phyloP scores from a whole-genome alignment of 37 sponge, comb jelly and placozoan species.

The Cladorhizidae sp. region DNA sequence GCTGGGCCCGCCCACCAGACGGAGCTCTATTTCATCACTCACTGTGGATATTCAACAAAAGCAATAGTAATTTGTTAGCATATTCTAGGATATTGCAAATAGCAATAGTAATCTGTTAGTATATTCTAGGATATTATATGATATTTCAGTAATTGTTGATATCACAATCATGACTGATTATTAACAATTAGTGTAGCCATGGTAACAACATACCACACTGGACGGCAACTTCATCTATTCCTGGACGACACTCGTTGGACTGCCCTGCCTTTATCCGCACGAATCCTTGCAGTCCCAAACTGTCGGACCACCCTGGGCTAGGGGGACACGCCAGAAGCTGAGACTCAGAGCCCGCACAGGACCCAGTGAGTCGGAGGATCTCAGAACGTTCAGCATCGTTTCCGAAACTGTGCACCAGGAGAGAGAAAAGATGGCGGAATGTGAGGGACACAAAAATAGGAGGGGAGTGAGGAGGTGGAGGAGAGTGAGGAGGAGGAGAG shows the following conservation, averaged over 20 bases:
- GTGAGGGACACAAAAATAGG: no score
- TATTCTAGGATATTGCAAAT: no score
- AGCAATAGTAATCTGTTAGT: no score
- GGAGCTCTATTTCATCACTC: not conserved
- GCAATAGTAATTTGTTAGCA: no score
- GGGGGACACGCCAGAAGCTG: slow-evolving; percentile 19
- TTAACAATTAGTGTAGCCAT: no score
- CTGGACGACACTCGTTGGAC: slow-evolving; percentile 2
- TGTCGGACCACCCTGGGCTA: not conserved
- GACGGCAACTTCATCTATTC: slow-evolving; percentile 29
- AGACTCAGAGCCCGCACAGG: slow-evolving; percentile 33
- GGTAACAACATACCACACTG: slow-evolving; percentile 38
- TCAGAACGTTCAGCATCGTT: not conserved
- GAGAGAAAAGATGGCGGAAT: not conserved
- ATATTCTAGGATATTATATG: no score
- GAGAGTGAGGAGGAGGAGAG: no score
- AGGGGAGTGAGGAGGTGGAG: no score
- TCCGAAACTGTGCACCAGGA: not conserved
- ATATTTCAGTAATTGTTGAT: no score
- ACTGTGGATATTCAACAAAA: not conserved
- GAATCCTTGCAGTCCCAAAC: not conserved
- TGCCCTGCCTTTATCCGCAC: not conserved
- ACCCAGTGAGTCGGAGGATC: not conserved
- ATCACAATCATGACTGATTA: no score
- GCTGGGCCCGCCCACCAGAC: slow-evolving; percentile 6